Evolutionary conservation across 2,888 invertebrate species (phyloP), one percentile per base, ranked within the genome.

Genomic region (Catocala sponsa): DNA sequence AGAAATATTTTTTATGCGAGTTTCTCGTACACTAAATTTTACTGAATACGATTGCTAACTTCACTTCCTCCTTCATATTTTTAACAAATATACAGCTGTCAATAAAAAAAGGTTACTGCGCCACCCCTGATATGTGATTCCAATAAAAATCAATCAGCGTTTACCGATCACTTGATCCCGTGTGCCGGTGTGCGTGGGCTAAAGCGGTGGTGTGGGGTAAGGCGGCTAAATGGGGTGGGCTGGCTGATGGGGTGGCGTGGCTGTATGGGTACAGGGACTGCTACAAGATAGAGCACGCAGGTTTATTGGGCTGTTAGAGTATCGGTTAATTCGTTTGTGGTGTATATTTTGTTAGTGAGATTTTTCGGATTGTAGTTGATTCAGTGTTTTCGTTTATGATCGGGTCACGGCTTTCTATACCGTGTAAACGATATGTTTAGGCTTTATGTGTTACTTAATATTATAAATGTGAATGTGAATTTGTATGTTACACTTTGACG

Each of bases 101-200:
- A 46, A 51, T 25, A 12, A n/a, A 42, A n/a, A 53, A 32, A 54
- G 15, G 44, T 15, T 43, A 35, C 33, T 11, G 58, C 61, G 75
- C 38, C 87, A 90, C 68, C 91, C 91, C 87, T 91, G 80, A 80
- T 76, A 78, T 80, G 80, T 79, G 79, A 79, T 81, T 79, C 87
- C 89, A 91, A 91, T 91, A 91, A 91, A 91, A 91, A 91, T 91
- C 91, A 91, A 91, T 91, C 91, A 91, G 84, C 87, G 81, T 81
- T 82, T 80, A 82, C 80, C 82, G 86, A 86, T 85, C 86, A 85
- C 83, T 81, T 83, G 84, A 84, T 84, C 84, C 82, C 58, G 54
- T 76, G 66, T 72, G 57, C 59, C 65, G 64, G 84, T 84, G 84
- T 82, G 84, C 71, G 76, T 72, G 71, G 63, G 50, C 35, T 33